A percentile compares a stretch with the other conserved stretches of the same genome.
Conservation (phyloP, 2,797 vertebrate genomes). For the Poeciliopsis infans region DNA sequence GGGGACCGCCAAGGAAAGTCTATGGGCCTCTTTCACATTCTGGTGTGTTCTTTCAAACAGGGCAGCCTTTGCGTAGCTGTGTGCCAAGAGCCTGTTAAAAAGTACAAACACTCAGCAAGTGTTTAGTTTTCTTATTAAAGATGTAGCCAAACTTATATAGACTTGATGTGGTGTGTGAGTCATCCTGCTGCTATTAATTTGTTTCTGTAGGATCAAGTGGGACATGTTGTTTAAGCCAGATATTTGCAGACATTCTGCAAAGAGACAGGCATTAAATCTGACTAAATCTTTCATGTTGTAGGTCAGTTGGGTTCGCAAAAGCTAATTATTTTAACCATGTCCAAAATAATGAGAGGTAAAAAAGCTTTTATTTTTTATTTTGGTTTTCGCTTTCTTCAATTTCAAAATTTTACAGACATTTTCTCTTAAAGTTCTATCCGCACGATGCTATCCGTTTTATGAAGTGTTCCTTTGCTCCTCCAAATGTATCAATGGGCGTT, state of each 20-base stretch:
- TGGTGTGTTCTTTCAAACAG: conserved; percentile 67
- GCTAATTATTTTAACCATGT: neutral
- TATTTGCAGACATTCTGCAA: neutral
- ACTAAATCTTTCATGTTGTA: neutral
- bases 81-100: conserved; percentile 49
- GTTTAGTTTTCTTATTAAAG: conserved; percentile 51
- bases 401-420: neutral
- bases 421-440: neutral
- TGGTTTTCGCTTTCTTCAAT: neutral
- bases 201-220: conserved; percentile 12
- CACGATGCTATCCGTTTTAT: neutral
- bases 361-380: neutral
- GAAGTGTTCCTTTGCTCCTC: neutral
- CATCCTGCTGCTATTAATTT: conserved; percentile 23
- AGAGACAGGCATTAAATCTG: neutral
- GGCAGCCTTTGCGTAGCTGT: conserved; percentile 61
- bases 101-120: conserved; percentile 51
- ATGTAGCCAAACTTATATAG: conserved; percentile 23
- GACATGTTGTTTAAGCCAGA: neutral
- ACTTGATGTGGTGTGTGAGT: conserved; percentile 14
- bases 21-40: conserved; percentile 61
- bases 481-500: neutral
- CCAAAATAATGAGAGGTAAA: neutral
- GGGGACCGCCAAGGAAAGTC: conserved; percentile 60
- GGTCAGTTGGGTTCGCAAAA: neutral